Evolutionary conservation across 2,888 invertebrate species (phyloP).

Genomic region (Petrolisthes manimaculis): DNA sequence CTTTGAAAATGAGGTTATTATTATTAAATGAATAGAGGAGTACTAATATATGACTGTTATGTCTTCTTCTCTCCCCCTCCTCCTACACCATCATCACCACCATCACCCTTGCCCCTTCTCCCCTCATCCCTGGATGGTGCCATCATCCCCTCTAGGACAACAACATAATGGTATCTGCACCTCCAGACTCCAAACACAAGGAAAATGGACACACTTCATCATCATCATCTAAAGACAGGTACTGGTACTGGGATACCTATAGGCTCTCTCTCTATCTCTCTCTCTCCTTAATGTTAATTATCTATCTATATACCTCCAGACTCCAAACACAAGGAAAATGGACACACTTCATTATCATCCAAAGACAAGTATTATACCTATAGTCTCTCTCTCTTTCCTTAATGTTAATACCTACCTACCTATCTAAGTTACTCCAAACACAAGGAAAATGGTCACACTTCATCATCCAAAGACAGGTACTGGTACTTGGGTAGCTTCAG

Average conservation of each 20-base stretch:
- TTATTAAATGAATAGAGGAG: constrained; percentile 8
- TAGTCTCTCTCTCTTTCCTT: no score
- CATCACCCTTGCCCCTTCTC: constrained; percentile 62
- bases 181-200: constrained; percentile 41
- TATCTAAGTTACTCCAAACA: no score
- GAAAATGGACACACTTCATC: constrained; percentile 53
- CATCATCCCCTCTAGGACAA: constrained; percentile 61
- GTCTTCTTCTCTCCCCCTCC: constrained; percentile 55
- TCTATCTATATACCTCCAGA: no score
- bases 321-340: no score
- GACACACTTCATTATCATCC: no score
- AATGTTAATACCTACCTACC: no score
- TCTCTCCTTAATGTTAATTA: no score
- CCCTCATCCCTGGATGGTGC: constrained; percentile 60
- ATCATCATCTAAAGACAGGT: no score
- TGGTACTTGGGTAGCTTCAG: no score
- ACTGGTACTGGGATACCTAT: no score
- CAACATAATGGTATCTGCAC: constrained; percentile 24
- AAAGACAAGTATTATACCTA: constrained; percentile 43
- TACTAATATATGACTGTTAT: constrained; percentile 57
- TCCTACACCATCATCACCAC: background rate
- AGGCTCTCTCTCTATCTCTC: no score
- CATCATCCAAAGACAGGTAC: constrained; percentile 56
- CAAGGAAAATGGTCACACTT: no score
- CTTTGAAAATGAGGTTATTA: constrained; percentile 34